Evolutionary conservation across 2,888 invertebrate species (phyloP), one percentile per base, ranked within the genome.

Genomic region (Gryllus longicercus): DNA sequence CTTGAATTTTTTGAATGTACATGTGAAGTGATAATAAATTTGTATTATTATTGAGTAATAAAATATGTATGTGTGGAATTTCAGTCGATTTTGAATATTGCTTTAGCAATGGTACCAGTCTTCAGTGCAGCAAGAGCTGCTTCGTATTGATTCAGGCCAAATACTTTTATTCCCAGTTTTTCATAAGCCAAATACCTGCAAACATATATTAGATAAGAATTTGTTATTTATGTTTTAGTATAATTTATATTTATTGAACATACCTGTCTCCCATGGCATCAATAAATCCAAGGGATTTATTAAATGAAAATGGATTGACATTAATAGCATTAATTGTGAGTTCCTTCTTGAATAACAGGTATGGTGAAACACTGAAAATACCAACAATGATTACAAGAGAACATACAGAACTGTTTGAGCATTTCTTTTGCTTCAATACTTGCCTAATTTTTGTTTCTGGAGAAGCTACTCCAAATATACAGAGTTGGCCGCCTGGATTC

Each of bases 231-330:
- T 11, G 63, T 63, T 18, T 3, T 63, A 63, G 63, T 63, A 63
- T n/a, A 8, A 63, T n/a, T n/a, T 16, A 63, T 21, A 75, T 25
- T 23, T 14, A 25, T n/a, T n/a, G 11, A 49, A n/a, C 80, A 84
- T 84, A 90, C 90, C 89, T 89, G 83, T 88, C 87, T 0, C 92
- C 90, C 91, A 93, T 90, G 5, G 93, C 90, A 82, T 90, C 89
- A 2, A 93, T 86, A 83, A 92, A 87, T 1, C 90, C 89, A 16
- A 93, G 85, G 0, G 92, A 91, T 84, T 91, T 92, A 0, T 90
- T 90, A 86, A 93, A 93, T n/a, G 90, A 90, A 85, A 89, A 92
- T 0, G 93, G 93, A 84, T 93, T 93, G 80, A 93, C 91, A 83
- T 91, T 91, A 0, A 92, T 91, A 0, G 92, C 93, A 75, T 91